These are phyloP conservation scores for Eubucco bourcierii DNA, from an alignment of 2,113 vertebrate genomes.

Conservation along the genomic window DNA sequence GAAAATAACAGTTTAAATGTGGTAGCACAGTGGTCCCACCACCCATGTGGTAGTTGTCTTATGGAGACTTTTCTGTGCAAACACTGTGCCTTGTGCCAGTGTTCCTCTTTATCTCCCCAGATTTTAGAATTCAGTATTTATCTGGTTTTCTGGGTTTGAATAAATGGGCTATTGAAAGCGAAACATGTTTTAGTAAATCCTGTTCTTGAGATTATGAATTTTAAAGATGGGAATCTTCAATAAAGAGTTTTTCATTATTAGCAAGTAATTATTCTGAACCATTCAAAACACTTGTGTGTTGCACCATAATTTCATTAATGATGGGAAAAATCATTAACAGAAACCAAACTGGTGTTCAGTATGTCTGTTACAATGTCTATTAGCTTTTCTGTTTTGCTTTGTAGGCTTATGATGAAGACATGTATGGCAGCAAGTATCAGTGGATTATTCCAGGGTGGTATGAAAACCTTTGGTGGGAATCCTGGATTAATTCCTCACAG, in stretches of 20 bases:
- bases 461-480: slow-evolving; percentile 96
- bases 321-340: not conserved
- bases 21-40: not conserved
- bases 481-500: slow-evolving; percentile 88
- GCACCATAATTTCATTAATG: not conserved
- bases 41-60: not conserved
- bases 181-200: not conserved
- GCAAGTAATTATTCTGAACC: not conserved
- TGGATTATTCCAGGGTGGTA: slow-evolving; percentile 99
- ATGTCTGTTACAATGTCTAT: not conserved
- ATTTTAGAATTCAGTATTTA: not conserved
- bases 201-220: not conserved
- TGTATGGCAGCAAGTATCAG: slow-evolving; percentile 98
- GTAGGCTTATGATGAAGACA: slow-evolving; percentile 93
- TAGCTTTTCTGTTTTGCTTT: slow-evolving; percentile 3
- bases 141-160: not conserved
- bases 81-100: not conserved
- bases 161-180: not conserved
- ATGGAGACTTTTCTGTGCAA: not conserved
- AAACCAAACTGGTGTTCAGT: not conserved
- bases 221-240: not conserved
- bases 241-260: not conserved
- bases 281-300: not conserved
- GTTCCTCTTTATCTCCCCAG: not conserved
- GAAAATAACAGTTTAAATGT: not conserved